Conservation (phyloP, 2,113 vertebrate genomes). For the Osmerus eperlanus region DNA sequence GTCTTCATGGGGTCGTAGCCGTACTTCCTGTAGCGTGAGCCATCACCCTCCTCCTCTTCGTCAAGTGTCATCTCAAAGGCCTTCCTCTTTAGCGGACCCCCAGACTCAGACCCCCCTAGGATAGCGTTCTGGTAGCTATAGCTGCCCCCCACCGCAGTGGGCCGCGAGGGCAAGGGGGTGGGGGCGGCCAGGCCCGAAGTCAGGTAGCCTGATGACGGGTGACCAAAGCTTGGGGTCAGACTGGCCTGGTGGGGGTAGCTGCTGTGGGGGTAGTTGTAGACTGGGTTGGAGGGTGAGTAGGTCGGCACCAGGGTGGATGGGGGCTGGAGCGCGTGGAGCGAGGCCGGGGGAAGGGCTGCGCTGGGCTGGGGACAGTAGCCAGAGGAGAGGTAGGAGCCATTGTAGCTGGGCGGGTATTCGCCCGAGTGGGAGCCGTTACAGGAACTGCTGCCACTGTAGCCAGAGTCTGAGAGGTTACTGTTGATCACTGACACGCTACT, state of each 20-base stretch:
- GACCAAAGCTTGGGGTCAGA: slow-evolving; percentile 78
- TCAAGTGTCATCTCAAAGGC: slow-evolving; percentile 80
- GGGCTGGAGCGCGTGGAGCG: slow-evolving; percentile 71
- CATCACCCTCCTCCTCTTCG: slow-evolving; percentile 72
- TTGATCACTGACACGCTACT: slow-evolving; percentile 74
- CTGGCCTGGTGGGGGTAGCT: slow-evolving; percentile 70
- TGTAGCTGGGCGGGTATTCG: slow-evolving; percentile 84
- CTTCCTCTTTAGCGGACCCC: slow-evolving; percentile 84
- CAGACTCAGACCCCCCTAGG: slow-evolving; percentile 70
- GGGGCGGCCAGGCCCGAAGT: slow-evolving; percentile 82
- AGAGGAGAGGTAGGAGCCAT: slow-evolving; percentile 85
- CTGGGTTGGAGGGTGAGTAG: slow-evolving; percentile 79
- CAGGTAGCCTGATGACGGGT: slow-evolving; percentile 80
- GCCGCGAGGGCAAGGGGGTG: slow-evolving; percentile 78
- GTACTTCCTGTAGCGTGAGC: slow-evolving; percentile 84
- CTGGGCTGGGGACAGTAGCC: slow-evolving; percentile 84
- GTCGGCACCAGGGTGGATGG: slow-evolving; percentile 78
- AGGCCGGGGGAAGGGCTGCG: slow-evolving; percentile 76
- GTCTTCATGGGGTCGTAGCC: slow-evolving; percentile 83
- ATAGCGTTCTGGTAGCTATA: slow-evolving; percentile 80
- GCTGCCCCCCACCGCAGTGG: slow-evolving; percentile 75
- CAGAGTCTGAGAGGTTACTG: slow-evolving; percentile 82
- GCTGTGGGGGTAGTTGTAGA: slow-evolving; percentile 84
- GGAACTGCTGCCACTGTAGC: slow-evolving; percentile 78
- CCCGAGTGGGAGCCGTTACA: slow-evolving; percentile 69